Base-by-base conservation (phyloP, 2,797 vertebrate genomes). In the Gymnothorax javanicus region DNA sequence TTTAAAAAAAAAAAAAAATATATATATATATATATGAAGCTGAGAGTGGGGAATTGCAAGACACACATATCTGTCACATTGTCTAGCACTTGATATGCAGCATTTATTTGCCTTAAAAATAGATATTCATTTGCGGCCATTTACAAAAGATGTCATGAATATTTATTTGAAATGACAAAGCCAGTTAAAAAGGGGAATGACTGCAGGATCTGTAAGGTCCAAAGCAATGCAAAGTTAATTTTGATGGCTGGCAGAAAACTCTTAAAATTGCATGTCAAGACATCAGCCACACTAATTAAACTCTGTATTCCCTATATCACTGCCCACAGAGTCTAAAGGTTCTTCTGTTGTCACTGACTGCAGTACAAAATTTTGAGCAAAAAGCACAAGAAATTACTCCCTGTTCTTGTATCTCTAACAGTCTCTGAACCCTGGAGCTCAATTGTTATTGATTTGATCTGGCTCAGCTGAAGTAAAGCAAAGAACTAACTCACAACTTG, bases 231-330 rank as follows among this genome's bases (percentile, higher is more conserved):
- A 83, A 62, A 84, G 9, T 84, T 84, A 64, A 84, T 62, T 43
- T 64, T 27, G 50, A 77, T 43, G 83, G 25, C 60, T 23, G 33
- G 60, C 59, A 15, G 27, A 64, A 58, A 84, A 84, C 17, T 84
- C 7, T 60, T 12, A 15, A 62, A 84, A 64, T 84, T 84, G 33
- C 8, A 84, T 50, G 20, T 84, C 83, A 60, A 84, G 83, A 67
- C 23, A 27, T 62, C 57, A 84, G 60, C 57, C 1, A 33, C 25
- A 7, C 27, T 58, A 58, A 83, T 58, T 57, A 58, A 81, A 12
- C 58, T 83, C 27, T 6, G 11, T 7, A 33, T 84, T 84, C 5
- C 17, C 43, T 83, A 59, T 20, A 33, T 43, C 83, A 7, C 58
- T 64, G 27, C 13, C 58, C 59, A 64, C 60, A 84, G 17, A 50